A percentile compares a stretch with the other conserved stretches of the same genome.
Evolutionary conservation across 2,888 invertebrate genomes (phyloP).

Genomic region (Tetragnatha montana): DNA sequence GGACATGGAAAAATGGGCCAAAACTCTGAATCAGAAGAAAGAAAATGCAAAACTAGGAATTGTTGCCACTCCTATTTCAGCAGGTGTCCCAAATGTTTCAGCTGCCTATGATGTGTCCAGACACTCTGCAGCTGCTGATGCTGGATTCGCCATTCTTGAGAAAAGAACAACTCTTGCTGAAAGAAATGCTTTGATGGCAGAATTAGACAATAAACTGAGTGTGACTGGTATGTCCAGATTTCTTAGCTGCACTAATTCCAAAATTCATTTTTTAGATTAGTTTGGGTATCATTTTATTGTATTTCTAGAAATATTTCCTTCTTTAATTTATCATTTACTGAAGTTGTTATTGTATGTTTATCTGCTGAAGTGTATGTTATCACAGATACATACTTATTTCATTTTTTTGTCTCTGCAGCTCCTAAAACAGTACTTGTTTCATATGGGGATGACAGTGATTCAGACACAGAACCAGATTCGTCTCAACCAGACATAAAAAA

Average conservation of each 20-base stretch:
- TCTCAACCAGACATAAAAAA: slow-evolving; percentile 78
- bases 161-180: slow-evolving; percentile 79
- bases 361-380: neutral
- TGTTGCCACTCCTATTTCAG: slow-evolving; percentile 76
- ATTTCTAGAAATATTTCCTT: neutral
- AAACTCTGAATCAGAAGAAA: slow-evolving; percentile 96
- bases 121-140: slow-evolving; percentile 88
- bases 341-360: neutral
- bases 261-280: no score
- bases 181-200: slow-evolving; percentile 72
- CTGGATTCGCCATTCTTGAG: slow-evolving; percentile 93
- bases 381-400: neutral
- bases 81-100: slow-evolving; percentile 74
- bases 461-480: slow-evolving; percentile 77
- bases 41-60: slow-evolving; percentile 79
- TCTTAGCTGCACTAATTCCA: neutral
- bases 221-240: slow-evolving; percentile 73
- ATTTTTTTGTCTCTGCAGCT: slow-evolving; percentile 25
- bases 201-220: slow-evolving; percentile 75
- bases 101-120: slow-evolving; percentile 73
- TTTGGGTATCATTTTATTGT: no score
- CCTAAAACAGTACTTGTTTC: slow-evolving; percentile 81
- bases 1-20: slow-evolving; percentile 96
- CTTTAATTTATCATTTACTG: neutral
- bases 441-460: slow-evolving; percentile 85